Evolutionary conservation across 2,797 vertebrate species (phyloP), one percentile per base, ranked within the genome.

Genomic region (Tragelaphus eurycerus): DNA sequence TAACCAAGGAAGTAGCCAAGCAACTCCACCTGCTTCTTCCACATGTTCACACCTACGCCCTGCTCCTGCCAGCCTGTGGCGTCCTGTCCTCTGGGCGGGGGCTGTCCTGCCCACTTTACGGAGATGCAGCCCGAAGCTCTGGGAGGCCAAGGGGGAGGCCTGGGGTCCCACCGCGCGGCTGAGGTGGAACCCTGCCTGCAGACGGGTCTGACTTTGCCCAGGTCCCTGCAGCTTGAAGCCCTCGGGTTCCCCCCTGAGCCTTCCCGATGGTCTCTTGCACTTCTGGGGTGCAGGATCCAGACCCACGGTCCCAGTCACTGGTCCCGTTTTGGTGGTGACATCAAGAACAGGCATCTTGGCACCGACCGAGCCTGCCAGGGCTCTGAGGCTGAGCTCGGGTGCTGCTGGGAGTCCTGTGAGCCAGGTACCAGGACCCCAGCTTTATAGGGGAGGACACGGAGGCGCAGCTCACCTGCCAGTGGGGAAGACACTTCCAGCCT

Each of bases 151-250:
- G n/a, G n/a, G n/a, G 23, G 54, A 31, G 54, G 54, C 46, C 82
- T 23, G 83, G 0, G 27, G 43, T 60, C 71, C 27, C 83, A 17
- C 10, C 0, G 8, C 14, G 23, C 7, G 43, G 27, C 11, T 0
- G 13, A 89, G 92, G 50, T 6, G 6, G 31, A 74, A 34, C 62
- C 48, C 59, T 6, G 6, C 48, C 55, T 43, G 55, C 14, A 19
- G 34, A 16, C 4, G 7, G 55, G 14, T 38, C 38, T 0, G 2
- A 17, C 38, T 50, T 60, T 2, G 11, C 43, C 52, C 31, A 59
- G 11, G 3, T 23, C 12, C 67, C n/a, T 12, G 2, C 6, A 29
- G 82, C 21, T 19, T 13, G 57, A 89, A 67, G 11, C 50, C 62
- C 55, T 2, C 0, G 29, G 67, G 48, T 43, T n/a, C 57, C 19